These are phyloP conservation scores for Cylas formicarius DNA, from an alignment of 1,140 invertebrate species.

Conservation along the genomic window DNA sequence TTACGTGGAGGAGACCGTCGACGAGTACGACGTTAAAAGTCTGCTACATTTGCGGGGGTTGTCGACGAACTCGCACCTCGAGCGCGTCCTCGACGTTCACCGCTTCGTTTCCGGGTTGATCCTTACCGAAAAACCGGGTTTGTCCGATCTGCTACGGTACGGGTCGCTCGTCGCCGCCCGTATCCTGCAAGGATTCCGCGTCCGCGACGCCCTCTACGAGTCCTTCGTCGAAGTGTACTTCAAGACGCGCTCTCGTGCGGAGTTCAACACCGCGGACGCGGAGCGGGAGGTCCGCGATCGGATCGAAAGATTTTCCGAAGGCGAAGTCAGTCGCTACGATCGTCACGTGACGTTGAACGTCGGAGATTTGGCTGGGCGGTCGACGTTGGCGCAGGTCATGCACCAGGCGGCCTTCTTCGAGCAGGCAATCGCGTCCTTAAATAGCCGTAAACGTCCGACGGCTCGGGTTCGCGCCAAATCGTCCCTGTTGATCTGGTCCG, in stretches of 20 bases:
- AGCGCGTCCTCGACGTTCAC: conserved; percentile 51
- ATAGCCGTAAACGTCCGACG: not conserved
- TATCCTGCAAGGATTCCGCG: conserved; percentile 50
- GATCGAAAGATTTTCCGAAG: conserved; percentile 20
- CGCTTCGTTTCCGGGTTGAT: conserved; percentile 30
- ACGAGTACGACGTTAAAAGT: conserved; percentile 48
- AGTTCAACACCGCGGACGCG: conserved; percentile 43
- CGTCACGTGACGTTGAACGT: conserved; percentile 30
- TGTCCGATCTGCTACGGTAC: conserved; percentile 56
- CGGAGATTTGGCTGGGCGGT: conserved; percentile 31
- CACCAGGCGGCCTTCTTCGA: conserved; percentile 31
- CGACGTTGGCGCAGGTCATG: conserved; percentile 35
- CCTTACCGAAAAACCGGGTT: conserved; percentile 47
- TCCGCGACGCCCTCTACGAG: conserved; percentile 47
- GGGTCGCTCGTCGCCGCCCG: conserved; percentile 58
- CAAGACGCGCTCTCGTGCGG: conserved; percentile 48
- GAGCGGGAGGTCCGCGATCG: conserved; percentile 23
- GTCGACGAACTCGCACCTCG: conserved; percentile 36
- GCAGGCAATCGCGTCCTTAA: not conserved
- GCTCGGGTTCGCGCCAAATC: not conserved
- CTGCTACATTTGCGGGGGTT: conserved; percentile 51
- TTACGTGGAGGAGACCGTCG: conserved; percentile 52
- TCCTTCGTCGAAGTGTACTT: conserved; percentile 64
- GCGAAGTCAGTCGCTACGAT: conserved; percentile 11
- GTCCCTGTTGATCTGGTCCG: conserved; percentile 12